Evolutionary conservation across 2,113 vertebrate genomes (phyloP), one percentile per base, ranked within the genome.

Genomic region (Petrocephalus microphthalmus): DNA sequence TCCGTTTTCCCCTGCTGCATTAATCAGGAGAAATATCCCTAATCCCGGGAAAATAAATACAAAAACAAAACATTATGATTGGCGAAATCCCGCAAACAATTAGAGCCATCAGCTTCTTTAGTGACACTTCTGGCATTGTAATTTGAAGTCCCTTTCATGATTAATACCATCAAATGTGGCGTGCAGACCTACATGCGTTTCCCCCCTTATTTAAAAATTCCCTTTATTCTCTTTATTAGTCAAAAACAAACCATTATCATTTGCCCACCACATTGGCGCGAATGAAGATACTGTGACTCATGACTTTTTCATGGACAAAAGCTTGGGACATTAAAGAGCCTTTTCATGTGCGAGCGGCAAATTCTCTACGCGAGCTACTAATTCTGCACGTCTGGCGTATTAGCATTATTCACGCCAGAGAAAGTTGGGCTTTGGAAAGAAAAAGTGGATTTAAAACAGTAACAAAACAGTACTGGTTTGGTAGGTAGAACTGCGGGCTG

Each of bases 21-120:
- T 91, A 90, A 89, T 90, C 90, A 51, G 87, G 91, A 91, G 93
- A 94, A 93, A 94, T 91, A 92, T 49, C 85, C 71, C 88, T 93
- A 93, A 94, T 94, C 93, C 87, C 19, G 22, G 33, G 25, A 57
- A 83, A 84, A 88, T 45, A 84, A 88, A 82, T n/a, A 42, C 15
- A 42, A 53, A 81, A 88, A 83, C 83, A 87, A 83, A 83, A 87
- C 86, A 71, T 87, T 87, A 45, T 87, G 86, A 64, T 45, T 86
- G 53, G 85, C 56, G 57, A 82, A 22, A 29, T 20, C 29, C 52
- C 29, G 19, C n/a, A 13, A 22, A 64, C 8, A 54, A 54, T 54
- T 49, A 78, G 49, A 52, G 29, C 60, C 15, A 3, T n/a, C 57
- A n/a, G 25, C 67, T 74, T 78, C 47, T 33, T 52, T 53, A 51